phyloP scores from a whole-genome alignment of 2,797 vertebrate genomes.

The Chelon labrosus region DNA sequence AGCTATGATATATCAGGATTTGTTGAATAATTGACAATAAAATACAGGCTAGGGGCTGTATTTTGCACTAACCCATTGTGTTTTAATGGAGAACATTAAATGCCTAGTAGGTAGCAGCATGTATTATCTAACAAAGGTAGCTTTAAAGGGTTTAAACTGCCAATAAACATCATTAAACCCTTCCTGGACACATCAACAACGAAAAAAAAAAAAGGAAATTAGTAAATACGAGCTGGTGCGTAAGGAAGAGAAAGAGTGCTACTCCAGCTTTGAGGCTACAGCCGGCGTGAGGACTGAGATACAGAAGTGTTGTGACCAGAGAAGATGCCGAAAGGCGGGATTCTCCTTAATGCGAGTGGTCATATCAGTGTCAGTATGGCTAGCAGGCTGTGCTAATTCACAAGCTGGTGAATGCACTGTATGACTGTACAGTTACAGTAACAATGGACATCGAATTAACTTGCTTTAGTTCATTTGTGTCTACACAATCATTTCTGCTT shows the following conservation, averaged over 20 bases:
- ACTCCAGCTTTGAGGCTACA: slow-evolving; percentile 36
- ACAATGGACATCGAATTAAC: neutral
- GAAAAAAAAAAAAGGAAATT: slow-evolving; percentile 7
- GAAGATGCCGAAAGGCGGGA: slow-evolving; percentile 44
- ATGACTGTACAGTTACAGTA: slow-evolving; percentile 25
- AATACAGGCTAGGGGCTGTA: too few species aligned
- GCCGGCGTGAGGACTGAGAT: slow-evolving; percentile 28
- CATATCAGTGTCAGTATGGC: slow-evolving; percentile 75
- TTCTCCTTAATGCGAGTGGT: slow-evolving; percentile 73
- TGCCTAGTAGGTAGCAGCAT: too few species aligned
- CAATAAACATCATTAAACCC: neutral
- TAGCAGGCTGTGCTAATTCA: slow-evolving; percentile 54
- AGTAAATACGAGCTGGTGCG: neutral
- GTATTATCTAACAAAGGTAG: too few species aligned
- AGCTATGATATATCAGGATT: neutral
- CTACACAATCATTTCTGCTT: neutral
- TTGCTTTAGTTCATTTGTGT: neutral
- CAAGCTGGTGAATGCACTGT: slow-evolving; percentile 16
- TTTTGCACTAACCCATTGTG: too few species aligned
- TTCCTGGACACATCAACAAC: neutral
- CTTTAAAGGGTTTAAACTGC: neutral
- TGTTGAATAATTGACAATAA: too few species aligned
- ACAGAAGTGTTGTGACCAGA: slow-evolving; percentile 56
- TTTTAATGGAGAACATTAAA: too few species aligned
- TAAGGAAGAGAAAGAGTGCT: slow-evolving; percentile 5